Base-by-base conservation (phyloP, 2,797 vertebrate species). In the Gambusia yucatana region DNA sequence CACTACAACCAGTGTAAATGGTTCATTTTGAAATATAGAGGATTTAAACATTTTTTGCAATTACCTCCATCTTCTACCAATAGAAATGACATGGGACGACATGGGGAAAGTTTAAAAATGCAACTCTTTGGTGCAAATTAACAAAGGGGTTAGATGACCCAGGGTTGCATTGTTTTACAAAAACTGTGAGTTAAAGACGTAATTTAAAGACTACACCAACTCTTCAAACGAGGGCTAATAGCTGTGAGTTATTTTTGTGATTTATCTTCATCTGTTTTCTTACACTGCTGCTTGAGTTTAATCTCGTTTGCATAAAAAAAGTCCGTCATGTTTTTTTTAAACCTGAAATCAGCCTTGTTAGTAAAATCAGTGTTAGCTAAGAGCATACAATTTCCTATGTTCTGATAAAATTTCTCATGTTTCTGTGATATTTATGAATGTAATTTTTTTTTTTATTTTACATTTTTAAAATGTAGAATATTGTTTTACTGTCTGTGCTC, bases 381-480 rank as follows among this genome's bases (percentile, higher is more conserved):
- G 83, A 72, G 75, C 82, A 85, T 77, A 74, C 87, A 71, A 1
- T 44, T 55, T 10, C 75, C 61, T 86, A 55, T 79, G 52, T 83
- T 72, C 77, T 36, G 55, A 75, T 72, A 78, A 33, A 73, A 82
- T 83, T 46, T 87, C 67, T 77, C 73, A 59, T 82, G 55, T 87
- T 85, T 48, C 79, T 90, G 79, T 85, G 84, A 86, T 87, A 91
- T 91, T 87, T 84, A 88, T 88, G 90, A 93, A 92, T 93, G 92
- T 91, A 86, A 83, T 85, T 22, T 70, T 7, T 36, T 33, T 30
- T 1, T 69, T 70, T 30, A 25, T 13, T 28, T 70, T 5, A 20
- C 89, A 41, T 22, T 22, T 93, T 90, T 76, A 30, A 86, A 85
- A 84, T 77, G 70, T 63, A 88, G 78, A 89, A 89, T 86, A 87